Conservation (phyloP, 2,888 invertebrate genomes). For the Oscheius myriophilus region DNA sequence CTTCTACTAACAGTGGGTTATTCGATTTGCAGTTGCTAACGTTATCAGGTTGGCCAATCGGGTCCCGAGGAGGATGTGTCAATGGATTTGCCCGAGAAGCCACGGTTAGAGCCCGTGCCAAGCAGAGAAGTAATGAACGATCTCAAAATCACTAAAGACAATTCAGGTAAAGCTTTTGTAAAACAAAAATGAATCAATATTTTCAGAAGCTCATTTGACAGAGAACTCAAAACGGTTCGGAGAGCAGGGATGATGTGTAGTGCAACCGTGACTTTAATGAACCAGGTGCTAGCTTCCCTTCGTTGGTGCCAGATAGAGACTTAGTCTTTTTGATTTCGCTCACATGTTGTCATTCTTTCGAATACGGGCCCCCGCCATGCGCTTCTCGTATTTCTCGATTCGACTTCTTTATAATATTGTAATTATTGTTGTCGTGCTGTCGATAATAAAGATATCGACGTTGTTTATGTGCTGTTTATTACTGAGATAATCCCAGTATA, state of each 20-base stretch:
- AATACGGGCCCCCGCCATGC: slow-evolving; percentile 23
- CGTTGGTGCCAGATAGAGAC: slow-evolving; percentile 12
- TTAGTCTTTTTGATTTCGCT: slow-evolving; percentile 11
- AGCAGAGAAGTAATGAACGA: slow-evolving; percentile 15
- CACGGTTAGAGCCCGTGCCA: slow-evolving; percentile 14
- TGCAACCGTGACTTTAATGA: background rate
- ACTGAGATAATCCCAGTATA: no score
- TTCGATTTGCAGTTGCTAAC: background rate
- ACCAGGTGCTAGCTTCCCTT: slow-evolving; percentile 18
- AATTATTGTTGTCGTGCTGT: no score
- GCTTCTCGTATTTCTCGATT: slow-evolving; percentile 10
- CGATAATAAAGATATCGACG: no score
- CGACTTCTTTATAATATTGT: slow-evolving; percentile 9
- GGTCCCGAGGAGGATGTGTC: slow-evolving; percentile 25
- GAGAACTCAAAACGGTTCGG: slow-evolving; percentile 15
- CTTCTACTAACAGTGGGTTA: slow-evolving; percentile 49
- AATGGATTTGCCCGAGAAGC: slow-evolving; percentile 3
- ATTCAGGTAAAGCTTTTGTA: slow-evolving; percentile 4
- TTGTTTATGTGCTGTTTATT: no score
- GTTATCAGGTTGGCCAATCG: slow-evolving; percentile 20
- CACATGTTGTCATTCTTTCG: slow-evolving; percentile 24
- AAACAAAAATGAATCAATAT: background rate
- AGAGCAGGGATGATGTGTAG: slow-evolving; percentile 21
- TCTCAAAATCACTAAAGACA: slow-evolving; percentile 22
- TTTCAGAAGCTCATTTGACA: slow-evolving; percentile 16